These are phyloP conservation scores for Malurus splendens DNA, from an alignment of 2,797 vertebrate genomes.

Conservation along the genomic window DNA sequence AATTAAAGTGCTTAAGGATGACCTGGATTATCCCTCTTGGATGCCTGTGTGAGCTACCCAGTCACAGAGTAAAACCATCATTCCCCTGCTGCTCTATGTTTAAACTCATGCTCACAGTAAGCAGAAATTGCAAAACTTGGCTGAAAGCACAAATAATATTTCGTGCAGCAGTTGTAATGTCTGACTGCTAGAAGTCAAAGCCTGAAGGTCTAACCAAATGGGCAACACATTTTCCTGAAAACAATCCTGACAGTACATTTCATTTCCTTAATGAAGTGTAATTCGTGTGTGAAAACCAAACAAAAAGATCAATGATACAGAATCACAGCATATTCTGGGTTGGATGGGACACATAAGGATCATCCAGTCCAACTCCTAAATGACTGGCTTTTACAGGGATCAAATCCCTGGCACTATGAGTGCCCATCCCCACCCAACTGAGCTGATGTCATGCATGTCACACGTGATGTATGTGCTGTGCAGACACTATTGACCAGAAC, in stretches of 20 bases:
- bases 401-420: neutral
- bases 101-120: neutral
- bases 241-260: neutral
- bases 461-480: neutral
- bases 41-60: neutral
- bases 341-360: neutral
- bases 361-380: neutral
- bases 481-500: neutral
- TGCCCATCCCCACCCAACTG: neutral
- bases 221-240: neutral
- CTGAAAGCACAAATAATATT: neutral
- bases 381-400: neutral
- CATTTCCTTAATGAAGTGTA: neutral
- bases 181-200: neutral
- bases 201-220: neutral
- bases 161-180: neutral
- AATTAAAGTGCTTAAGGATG: constrained; percentile 8
- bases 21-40: constrained; percentile 7
- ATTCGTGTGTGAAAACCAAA: neutral
- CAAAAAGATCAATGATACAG: neutral
- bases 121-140: constrained; percentile 1
- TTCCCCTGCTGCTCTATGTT: neutral
- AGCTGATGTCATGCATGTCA: neutral
- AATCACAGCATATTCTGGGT: neutral
- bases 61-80: neutral